Base-by-base conservation (phyloP, 2,888 invertebrate genomes). In the Drosophila acutilabella region DNA sequence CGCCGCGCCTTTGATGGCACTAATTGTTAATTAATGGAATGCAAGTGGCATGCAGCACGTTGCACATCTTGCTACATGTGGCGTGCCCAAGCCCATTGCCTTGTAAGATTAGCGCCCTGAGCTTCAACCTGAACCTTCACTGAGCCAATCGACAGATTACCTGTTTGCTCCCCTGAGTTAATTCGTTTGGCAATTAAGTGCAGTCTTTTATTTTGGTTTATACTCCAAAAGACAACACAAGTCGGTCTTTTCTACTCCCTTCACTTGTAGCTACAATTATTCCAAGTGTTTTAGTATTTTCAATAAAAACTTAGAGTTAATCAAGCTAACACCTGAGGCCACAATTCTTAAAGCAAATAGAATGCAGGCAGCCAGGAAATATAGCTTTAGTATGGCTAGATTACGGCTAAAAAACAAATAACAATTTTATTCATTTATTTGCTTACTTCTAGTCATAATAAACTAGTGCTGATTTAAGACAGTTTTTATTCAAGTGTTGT, bases 21-120 rank as follows among this genome's bases (percentile, higher is more conserved):
- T 83, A 83, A 83, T 83, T 83, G 80, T 77, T 87, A 83, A 83
- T 87, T 84, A 87, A 83, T 83, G 83, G 73, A 74, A 81, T 79
- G 72, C 88, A 87, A 64, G 73, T 70, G 50, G 72, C 67, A 54
- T 47, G 54, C 58, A 23, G 40, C 47, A 48, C 11, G 26, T 10
- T 20, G 66, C 42, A 2, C 42, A 2, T 61, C 82, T 83, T 61
- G 75, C 56, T 26, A 61, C 66, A 58, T 70, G 66, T 62, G 58
- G 51, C 81, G 50, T 68, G 67, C 66, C 48, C 64, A 65, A 69
- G 59, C 78, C n/a, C n/a, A 58, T 67, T 53, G 56, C 59, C 69
- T 44, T 40, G 50, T 40, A 71, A 67, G 67, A 76, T 76, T 61
- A 75, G 33, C 64, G 47, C 62, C 47, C 50, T 54, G 42, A 53